Percentiles rank a stretch among this genome's conserved stretches.
Conservation (phyloP, 2,113 vertebrate genomes). For the Ancistrus triradiatus region DNA sequence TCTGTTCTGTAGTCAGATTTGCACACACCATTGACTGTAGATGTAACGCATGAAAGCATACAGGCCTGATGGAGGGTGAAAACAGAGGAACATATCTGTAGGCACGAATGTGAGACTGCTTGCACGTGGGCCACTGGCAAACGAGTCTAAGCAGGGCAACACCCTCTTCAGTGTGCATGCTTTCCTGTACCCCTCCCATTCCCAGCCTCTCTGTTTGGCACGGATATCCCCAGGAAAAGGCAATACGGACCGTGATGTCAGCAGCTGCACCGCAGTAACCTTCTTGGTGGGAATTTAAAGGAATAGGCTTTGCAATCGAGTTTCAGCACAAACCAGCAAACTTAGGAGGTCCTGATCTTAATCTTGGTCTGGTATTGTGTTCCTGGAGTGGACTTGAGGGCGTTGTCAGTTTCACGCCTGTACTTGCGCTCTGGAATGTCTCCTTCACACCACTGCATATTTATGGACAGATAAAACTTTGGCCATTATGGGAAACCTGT, state of each 20-base stretch:
- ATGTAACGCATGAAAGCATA: too few species aligned
- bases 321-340: constrained; percentile 4
- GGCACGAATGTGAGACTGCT: too few species aligned
- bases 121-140: constrained; percentile 19
- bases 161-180: constrained; percentile 34
- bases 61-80: too few species aligned
- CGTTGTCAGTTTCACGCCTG: constrained; percentile 9
- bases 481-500: not conserved
- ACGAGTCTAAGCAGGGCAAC: constrained; percentile 17
- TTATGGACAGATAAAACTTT: not conserved
- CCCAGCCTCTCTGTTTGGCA: constrained; percentile 41
- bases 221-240: constrained; percentile 51
- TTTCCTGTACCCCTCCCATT: constrained; percentile 45
- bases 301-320: not conserved
- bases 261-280: constrained; percentile 32
- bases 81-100: too few species aligned
- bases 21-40: too few species aligned
- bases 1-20: too few species aligned
- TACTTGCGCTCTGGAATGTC: not conserved
- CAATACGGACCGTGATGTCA: constrained; percentile 42
- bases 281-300: constrained; percentile 20
- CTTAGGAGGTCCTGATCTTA: constrained; percentile 14
- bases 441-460: not conserved
- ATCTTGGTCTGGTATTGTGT: constrained; percentile 3
- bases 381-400: not conserved